Percentiles rank a stretch among this genome's conserved stretches.
Conservation (phyloP, 1,140 invertebrate genomes). For the Drosophila quadrilineata region DNA sequence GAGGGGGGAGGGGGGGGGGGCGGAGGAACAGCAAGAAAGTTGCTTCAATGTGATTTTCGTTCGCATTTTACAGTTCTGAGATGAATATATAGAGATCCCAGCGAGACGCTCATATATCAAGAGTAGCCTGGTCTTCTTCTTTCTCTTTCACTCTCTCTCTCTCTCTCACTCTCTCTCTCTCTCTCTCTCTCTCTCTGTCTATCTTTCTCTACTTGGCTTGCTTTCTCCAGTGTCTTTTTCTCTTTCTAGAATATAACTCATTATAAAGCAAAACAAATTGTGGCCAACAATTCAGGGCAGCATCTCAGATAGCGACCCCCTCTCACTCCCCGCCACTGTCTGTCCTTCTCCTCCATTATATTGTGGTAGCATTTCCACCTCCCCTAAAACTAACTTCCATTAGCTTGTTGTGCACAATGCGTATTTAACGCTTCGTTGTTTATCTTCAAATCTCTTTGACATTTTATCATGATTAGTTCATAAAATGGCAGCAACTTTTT, state of each 20-base stretch:
- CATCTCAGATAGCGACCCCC: conserved; percentile 50
- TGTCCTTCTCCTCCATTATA: not conserved
- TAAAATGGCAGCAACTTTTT: conserved; percentile 20
- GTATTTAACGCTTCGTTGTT: conserved; percentile 35
- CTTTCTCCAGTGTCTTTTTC: not conserved
- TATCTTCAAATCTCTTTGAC: conserved; percentile 51
- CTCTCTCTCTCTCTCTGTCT: not conserved
- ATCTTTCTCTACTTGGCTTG: too few species aligned
- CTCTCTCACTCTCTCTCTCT: not conserved
- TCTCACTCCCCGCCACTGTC: not conserved
- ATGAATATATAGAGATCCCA: conserved; percentile 24
- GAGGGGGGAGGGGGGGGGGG: too few species aligned
- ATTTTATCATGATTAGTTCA: conserved; percentile 60
- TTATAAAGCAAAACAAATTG: conserved; percentile 74
- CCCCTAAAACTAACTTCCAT: not conserved
- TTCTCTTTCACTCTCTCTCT: not conserved
- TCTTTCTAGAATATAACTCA: conserved; percentile 54
- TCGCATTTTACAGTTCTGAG: conserved; percentile 8
- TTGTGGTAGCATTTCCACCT: too few species aligned
- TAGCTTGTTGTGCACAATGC: too few species aligned
- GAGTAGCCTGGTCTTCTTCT: not conserved
- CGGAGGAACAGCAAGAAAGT: too few species aligned
- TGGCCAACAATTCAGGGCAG: conserved; percentile 64
- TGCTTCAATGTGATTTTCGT: too few species aligned
- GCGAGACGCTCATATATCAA: conserved; percentile 19